Evolutionary conservation across 2,113 vertebrate species (phyloP), one percentile per base, ranked within the genome.

Genomic region (Boleophthalmus pectinirostris): DNA sequence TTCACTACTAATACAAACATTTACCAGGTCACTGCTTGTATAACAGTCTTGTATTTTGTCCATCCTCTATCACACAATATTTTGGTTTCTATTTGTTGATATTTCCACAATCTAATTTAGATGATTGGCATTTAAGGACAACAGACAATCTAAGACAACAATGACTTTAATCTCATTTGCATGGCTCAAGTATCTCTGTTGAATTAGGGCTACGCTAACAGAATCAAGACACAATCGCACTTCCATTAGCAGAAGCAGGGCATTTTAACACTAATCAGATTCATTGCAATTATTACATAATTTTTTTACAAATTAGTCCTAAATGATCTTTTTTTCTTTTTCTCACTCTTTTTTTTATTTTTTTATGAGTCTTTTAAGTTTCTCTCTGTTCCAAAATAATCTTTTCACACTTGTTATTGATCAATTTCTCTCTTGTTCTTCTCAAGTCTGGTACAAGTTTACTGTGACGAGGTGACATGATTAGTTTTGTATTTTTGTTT

Each of bases 101-200:
- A 20, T 18, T 16, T 18, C 47, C 18, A 20, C 47, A 2, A 21
- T 58, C 24, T 9, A 16, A 61, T 61, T 60, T 33, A 25, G 23
- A 60, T 24, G 57, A 61, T 18, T 33, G 58, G 33, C 25, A 61
- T 58, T 58, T 58, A 58, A 58, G 56, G 23, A 58, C 23, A 61
- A 29, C 58, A 61, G 15, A 58, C 23, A 25, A 1, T 60, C 24
- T 29, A 23, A 60, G 25, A 25, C 29, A n/a, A 23, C 11, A 23
- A 23, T 56, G 6, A 58, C 0, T 0, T 3, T 25, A 25, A 25
- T 58, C 56, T 58, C 2, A 58, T 58, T 58, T 25, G 23, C 56
- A 58, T 33, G 58, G 18, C 25, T 25, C 0, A 13, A 58, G 12
- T 25, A n/a, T 16, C 33, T 29, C 8, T 60, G 13, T 15, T 29